Conservation (phyloP, 2,113 vertebrate species). For the Nipponia nippon region DNA sequence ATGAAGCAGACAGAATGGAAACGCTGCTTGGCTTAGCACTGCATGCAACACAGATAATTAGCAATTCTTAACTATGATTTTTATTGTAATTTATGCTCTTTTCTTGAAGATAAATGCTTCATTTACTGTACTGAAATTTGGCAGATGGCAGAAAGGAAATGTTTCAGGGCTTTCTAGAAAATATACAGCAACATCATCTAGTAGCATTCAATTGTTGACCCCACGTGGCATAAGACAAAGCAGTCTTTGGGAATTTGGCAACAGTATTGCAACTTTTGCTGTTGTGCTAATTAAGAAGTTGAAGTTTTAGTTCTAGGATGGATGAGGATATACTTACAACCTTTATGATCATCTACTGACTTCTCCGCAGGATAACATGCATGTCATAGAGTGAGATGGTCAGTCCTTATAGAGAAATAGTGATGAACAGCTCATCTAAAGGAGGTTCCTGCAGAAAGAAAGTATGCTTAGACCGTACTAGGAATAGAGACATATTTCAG, state of each 20-base stretch:
- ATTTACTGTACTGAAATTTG: background rate
- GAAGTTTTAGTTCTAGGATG: background rate
- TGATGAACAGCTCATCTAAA: background rate
- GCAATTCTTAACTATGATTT: background rate
- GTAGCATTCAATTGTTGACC: background rate
- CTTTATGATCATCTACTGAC: background rate
- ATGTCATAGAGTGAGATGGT: background rate
- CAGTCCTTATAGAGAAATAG: background rate
- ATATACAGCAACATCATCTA: background rate
- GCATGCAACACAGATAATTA: background rate
- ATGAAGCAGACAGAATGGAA: background rate
- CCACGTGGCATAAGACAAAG: background rate
- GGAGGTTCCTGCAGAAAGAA: background rate
- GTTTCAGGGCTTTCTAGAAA: background rate
- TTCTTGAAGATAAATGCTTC: background rate
- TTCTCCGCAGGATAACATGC: background rate
- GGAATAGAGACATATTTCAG: background rate
- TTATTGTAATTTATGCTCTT: background rate
- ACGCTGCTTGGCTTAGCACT: background rate
- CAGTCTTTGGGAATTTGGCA: background rate
- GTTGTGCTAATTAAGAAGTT: background rate
- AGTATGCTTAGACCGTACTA: background rate
- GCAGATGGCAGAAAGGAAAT: background rate
- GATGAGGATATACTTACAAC: background rate
- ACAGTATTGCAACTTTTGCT: background rate